phyloP scores from a whole-genome alignment of 2,113 vertebrate genomes.

The Pseudopodoces humilis region DNA sequence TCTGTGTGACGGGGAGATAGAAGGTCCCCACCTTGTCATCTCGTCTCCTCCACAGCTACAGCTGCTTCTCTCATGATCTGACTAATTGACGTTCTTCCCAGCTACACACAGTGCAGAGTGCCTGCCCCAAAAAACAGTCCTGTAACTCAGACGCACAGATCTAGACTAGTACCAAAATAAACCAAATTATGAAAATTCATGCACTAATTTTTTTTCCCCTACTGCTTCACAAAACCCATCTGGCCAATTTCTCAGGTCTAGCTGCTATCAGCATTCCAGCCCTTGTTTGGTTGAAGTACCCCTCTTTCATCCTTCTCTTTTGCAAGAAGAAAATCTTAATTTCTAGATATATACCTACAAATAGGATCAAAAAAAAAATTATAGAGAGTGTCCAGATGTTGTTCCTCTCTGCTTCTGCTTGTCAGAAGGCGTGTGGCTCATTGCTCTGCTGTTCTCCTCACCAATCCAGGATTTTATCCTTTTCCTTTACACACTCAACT shows the following conservation, averaged over 20 bases:
- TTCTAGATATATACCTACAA: neutral
- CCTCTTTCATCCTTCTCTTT: neutral
- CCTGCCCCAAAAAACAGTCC: neutral
- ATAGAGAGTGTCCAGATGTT: neutral
- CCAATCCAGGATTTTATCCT: neutral
- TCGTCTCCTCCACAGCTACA: neutral
- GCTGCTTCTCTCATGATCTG: neutral
- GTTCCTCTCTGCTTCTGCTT: neutral
- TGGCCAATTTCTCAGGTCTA: neutral
- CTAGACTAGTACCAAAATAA: neutral
- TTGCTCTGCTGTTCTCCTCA: neutral
- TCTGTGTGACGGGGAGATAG: neutral
- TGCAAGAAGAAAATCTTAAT: neutral
- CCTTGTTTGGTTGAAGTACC: neutral
- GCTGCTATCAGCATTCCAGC: neutral
- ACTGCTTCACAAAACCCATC: neutral
- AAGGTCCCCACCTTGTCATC: neutral
- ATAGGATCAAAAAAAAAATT: neutral
- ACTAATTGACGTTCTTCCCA: neutral
- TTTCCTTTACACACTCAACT: neutral
- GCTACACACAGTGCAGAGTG: neutral
- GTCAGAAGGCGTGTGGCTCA: rapidly evolving
- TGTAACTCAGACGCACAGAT: neutral
- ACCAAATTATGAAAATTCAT: neutral
- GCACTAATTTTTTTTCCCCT: neutral